Evolutionary conservation across 92 coral and sea anemone species (phyloP), one percentile per base, ranked within the genome.

Genomic region (Epizoanthus stellaris): DNA sequence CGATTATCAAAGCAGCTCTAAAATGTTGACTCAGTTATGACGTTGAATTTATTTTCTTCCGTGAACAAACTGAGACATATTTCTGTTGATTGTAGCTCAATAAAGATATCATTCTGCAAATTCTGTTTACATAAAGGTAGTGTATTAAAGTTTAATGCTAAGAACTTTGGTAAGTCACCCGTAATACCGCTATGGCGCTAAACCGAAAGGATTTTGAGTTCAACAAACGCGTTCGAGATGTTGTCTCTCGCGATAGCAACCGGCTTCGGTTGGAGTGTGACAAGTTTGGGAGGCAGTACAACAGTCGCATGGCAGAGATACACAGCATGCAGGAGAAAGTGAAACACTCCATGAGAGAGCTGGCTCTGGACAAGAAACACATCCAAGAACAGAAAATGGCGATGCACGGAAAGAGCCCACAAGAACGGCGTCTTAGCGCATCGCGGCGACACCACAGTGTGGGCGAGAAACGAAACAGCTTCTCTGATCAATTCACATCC

Each of bases 261-360:
- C 72, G 76, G 45, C 91, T 94, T 1, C 76, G 92, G 42, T 75
- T 89, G 72, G 91, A 90, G 30, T 91, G 56, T 20, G 82, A 91
- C 56, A 91, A 88, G 76, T 89, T 85, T 88, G 98, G 91, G 86
- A 92, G 76, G 67, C 89, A 94, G 70, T 87, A 81, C 70, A 94
- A 94, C 20, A 89, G 60, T 38, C 95, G 98, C 30, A 43, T 94
- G 85, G 95, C 98, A 2, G 88, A 89, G 89, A 91, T 94, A 45
- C 91, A 94, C 15, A 88, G 88, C 76, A 89, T 91, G 95, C 98
- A 94, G 49, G 98, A 94, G 39, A 91, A 89, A 57, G 91, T 91
- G 56, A 89, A 93, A 8, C 91, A 92, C 63, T 91, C 98, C 20
- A 91, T 94, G 95, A 89, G 98, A 54, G 86, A 67, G 43, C 85